These are phyloP conservation scores for Xestia sexstrigata DNA, from an alignment of 2,888 invertebrate species.

Conservation along the genomic window DNA sequence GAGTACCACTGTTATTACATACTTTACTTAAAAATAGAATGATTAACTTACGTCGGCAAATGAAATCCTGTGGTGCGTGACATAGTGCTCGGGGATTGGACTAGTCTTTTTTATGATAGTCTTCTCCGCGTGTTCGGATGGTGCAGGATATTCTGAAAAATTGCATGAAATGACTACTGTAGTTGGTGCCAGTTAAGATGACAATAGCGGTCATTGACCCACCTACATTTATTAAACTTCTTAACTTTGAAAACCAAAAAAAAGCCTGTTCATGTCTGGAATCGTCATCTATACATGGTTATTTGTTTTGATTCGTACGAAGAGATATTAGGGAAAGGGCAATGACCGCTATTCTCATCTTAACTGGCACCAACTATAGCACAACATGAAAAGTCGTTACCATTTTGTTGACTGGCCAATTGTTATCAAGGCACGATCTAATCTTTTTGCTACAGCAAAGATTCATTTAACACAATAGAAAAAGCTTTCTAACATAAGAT, in stretches of 20 bases:
- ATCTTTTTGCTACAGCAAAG: not conserved
- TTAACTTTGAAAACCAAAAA: too few species aligned
- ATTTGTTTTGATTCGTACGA: too few species aligned
- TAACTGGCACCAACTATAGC: too few species aligned
- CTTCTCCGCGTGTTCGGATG: not conserved
- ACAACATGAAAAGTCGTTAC: not conserved
- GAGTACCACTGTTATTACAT: too few species aligned
- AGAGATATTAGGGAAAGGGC: too few species aligned
- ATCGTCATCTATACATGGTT: too few species aligned
- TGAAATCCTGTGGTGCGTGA: slow-evolving; percentile 35
- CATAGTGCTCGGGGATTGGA: not conserved
- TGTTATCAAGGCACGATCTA: not conserved
- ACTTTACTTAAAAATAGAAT: not conserved
- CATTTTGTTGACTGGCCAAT: not conserved
- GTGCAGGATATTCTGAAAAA: not conserved
- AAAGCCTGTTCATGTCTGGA: too few species aligned
- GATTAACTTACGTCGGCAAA: slow-evolving; percentile 33
- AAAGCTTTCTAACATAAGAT: too few species aligned
- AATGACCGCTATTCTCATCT: too few species aligned
- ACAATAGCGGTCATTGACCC: too few species aligned
- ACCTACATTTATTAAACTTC: too few species aligned
- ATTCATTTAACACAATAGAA: not conserved
- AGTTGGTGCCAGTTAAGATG: too few species aligned
- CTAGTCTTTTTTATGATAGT: not conserved
- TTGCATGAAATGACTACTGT: not conserved